A percentile compares a stretch with the other conserved stretches of the same genome.
Conservation (phyloP, 2,113 vertebrate genomes). For the Cryptotis parvus region DNA sequence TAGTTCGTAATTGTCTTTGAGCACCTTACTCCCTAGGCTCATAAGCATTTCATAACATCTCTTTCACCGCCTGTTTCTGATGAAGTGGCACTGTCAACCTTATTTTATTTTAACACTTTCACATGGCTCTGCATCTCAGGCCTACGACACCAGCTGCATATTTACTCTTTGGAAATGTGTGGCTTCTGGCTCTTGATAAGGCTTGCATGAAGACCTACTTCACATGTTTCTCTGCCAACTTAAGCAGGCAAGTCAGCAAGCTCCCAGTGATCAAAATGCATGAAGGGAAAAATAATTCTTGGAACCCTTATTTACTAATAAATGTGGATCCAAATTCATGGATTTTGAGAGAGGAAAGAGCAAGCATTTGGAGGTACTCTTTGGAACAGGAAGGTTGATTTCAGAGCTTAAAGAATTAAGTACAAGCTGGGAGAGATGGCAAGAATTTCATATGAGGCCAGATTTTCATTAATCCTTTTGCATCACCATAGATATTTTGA, state of each 20-base stretch:
- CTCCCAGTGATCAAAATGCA: background rate
- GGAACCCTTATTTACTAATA: constrained; percentile 54
- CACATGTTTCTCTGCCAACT: constrained; percentile 6
- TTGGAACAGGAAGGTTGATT: constrained; percentile 68
- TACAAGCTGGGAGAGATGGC: constrained; percentile 40
- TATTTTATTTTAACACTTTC: constrained; percentile 77
- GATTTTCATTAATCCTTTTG: constrained; percentile 20
- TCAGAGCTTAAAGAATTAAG: constrained; percentile 74
- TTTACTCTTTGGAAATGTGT: constrained; percentile 52
- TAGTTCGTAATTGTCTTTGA: constrained; percentile 91
- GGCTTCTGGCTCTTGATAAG: constrained; percentile 57
- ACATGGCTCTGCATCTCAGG: background rate
- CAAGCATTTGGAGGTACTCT: constrained; percentile 65
- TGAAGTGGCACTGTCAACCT: constrained; percentile 80
- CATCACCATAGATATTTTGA: background rate
- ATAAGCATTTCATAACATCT: constrained; percentile 85
- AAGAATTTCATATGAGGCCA: constrained; percentile 55
- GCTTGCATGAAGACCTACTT: constrained; percentile 50
- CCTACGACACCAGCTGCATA: background rate
- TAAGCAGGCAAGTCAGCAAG: constrained; percentile 51
- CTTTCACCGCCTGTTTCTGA: constrained; percentile 80
- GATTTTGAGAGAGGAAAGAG: constrained; percentile 57
- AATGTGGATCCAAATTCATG: constrained; percentile 62
- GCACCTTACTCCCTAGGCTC: constrained; percentile 87
- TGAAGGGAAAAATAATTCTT: constrained; percentile 65